Percentiles rank a stretch among this genome's conserved stretches.
Conservation (phyloP, 2,888 invertebrate genomes). For the Thereva unica region DNA sequence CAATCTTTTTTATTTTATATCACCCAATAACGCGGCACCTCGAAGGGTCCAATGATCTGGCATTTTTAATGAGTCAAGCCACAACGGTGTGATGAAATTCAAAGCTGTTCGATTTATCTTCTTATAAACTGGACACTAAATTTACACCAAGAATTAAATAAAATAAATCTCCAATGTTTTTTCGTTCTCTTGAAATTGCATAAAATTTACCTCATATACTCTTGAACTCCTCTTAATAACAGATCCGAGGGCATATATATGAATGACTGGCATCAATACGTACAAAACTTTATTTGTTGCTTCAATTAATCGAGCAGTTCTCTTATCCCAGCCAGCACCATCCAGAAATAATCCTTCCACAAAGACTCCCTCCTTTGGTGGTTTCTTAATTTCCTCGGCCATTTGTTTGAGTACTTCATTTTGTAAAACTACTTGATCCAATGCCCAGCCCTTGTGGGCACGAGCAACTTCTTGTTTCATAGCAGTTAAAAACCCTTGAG, state of each 20-base stretch:
- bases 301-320: slow-evolving; percentile 72
- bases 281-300: slow-evolving; percentile 82
- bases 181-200: slow-evolving; percentile 38
- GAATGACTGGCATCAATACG: slow-evolving; percentile 77
- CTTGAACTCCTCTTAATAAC: slow-evolving; percentile 69
- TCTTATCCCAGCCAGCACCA: slow-evolving; percentile 87
- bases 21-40: slow-evolving; percentile 85
- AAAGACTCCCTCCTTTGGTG: slow-evolving; percentile 83
- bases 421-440: slow-evolving; percentile 80
- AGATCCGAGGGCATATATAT: slow-evolving; percentile 76
- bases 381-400: slow-evolving; percentile 71
- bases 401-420: slow-evolving; percentile 74
- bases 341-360: slow-evolving; percentile 84
- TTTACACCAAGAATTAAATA: slow-evolving; percentile 7
- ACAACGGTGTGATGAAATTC: slow-evolving; percentile 77
- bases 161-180: background rate
- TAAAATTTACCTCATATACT: slow-evolving; percentile 68
- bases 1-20: slow-evolving; percentile 69
- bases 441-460: slow-evolving; percentile 86
- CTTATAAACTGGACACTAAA: slow-evolving; percentile 86
- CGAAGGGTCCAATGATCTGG: slow-evolving; percentile 86
- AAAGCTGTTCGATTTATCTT: slow-evolving; percentile 82
- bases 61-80: slow-evolving; percentile 68
- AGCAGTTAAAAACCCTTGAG: slow-evolving; percentile 89
- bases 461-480: slow-evolving; percentile 91